These are phyloP conservation scores for Hyles euphorbiae DNA, from an alignment of 1,140 invertebrate genomes.

Conservation along the genomic window DNA sequence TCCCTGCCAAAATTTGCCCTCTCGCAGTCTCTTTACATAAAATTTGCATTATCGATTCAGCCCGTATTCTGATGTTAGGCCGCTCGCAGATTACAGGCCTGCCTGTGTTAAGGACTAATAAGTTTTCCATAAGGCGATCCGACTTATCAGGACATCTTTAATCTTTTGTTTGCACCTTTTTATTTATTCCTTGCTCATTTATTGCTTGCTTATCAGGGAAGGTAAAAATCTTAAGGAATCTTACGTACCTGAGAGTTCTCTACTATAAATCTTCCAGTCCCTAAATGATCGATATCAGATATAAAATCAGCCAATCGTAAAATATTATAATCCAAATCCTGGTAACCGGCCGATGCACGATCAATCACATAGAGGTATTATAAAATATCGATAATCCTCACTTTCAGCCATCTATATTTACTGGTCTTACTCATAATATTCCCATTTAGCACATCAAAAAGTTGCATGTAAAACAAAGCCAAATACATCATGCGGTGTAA, in stretches of 20 bases:
- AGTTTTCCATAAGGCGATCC: no score
- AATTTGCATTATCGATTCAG: constrained; percentile 62
- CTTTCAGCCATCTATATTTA: no score
- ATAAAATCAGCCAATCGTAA: no score
- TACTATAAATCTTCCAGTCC: no score
- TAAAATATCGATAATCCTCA: no score
- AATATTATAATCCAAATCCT: no score
- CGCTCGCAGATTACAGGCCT: constrained; percentile 52
- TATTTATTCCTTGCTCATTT: no score
- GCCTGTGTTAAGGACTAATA: constrained; percentile 4
- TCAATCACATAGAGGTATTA: no score
- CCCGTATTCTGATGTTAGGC: constrained; percentile 30
- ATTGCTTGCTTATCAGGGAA: neutral
- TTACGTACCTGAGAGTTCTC: neutral
- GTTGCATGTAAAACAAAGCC: neutral
- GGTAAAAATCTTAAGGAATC: neutral
- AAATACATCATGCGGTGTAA: constrained; percentile 18
- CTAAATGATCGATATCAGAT: no score
- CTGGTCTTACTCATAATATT: neutral
- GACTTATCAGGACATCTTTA: no score
- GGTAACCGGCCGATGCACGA: no score
- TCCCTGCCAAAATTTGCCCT: constrained; percentile 42
- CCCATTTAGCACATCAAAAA: neutral
- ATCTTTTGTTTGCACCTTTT: neutral
- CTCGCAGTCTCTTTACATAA: constrained; percentile 56